Conservation (phyloP, 1,140 invertebrate species). For the Saccostrea glomerata region DNA sequence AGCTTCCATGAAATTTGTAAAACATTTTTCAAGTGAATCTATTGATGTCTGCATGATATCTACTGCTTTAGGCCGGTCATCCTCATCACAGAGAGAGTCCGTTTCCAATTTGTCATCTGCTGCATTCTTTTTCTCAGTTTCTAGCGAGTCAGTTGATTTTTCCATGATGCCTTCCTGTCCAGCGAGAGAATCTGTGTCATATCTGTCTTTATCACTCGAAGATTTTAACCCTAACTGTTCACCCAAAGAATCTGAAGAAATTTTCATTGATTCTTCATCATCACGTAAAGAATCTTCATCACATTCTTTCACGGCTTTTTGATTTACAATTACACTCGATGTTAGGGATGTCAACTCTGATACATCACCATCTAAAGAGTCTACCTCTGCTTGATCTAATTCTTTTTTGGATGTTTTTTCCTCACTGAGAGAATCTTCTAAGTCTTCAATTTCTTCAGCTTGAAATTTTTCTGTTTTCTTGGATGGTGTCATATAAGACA, state of each 20-base stretch:
- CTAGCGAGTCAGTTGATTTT: slow-evolving; percentile 72
- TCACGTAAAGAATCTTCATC: slow-evolving; percentile 68
- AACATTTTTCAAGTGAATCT: slow-evolving; percentile 76
- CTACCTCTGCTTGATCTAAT: slow-evolving; percentile 65
- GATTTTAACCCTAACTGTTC: slow-evolving; percentile 64
- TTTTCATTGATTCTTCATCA: slow-evolving; percentile 74
- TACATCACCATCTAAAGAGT: slow-evolving; percentile 73
- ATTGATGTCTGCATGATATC: slow-evolving; percentile 64
- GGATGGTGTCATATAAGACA: slow-evolving; percentile 30
- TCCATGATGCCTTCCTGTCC: slow-evolving; percentile 75
- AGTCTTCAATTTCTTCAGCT: slow-evolving; percentile 69
- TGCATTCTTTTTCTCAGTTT: slow-evolving; percentile 61
- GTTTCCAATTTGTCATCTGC: slow-evolving; percentile 79
- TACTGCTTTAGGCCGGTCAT: slow-evolving; percentile 82
- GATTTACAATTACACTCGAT: slow-evolving; percentile 70
- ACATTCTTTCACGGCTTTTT: slow-evolving; percentile 43
- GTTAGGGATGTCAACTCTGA: slow-evolving; percentile 75
- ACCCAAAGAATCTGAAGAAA: slow-evolving; percentile 78
- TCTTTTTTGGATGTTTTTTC: slow-evolving; percentile 58
- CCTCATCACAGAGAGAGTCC: slow-evolving; percentile 80
- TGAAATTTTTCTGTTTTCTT: slow-evolving; percentile 75
- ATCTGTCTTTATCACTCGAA: slow-evolving; percentile 82
- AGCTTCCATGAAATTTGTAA: too few relatives aligned
- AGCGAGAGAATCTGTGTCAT: slow-evolving; percentile 82
- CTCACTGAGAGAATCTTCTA: slow-evolving; percentile 77